Conservation (phyloP, 30 jellyfish, hydroid and myxozoan species). For the Nemopilema nomurai region DNA sequence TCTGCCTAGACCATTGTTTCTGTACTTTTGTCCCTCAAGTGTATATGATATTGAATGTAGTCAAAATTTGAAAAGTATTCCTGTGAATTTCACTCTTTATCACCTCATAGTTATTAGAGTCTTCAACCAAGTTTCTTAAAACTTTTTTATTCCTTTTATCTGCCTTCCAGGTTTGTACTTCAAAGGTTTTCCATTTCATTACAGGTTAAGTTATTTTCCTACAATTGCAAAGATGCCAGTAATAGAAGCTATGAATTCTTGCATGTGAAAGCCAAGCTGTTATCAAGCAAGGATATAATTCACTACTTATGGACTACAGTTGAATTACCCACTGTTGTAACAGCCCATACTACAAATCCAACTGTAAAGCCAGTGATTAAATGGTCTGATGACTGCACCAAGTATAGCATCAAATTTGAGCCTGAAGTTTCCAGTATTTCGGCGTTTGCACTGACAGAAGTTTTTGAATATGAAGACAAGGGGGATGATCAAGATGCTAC, state of each 20-base stretch:
- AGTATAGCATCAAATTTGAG: conserved; percentile 37
- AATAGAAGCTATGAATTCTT: conserved; percentile 17
- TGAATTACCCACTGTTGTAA: conserved; percentile 73
- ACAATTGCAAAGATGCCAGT: conserved; percentile 27
- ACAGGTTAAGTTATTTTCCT: conserved; percentile 32
- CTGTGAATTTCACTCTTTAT: too few relatives aligned
- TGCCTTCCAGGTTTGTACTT: too few relatives aligned
- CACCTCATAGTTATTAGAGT: too few relatives aligned
- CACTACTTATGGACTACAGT: conserved; percentile 85
- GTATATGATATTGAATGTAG: too few relatives aligned
- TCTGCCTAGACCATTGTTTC: too few relatives aligned
- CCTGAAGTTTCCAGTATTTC: conserved; percentile 58
- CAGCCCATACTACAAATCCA: conserved; percentile 61
- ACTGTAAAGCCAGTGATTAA: conserved; percentile 29
- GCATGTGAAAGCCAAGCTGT: conserved; percentile 61
- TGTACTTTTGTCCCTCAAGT: too few relatives aligned
- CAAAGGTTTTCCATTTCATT: too few relatives aligned
- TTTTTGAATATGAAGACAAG: conserved; percentile 59
- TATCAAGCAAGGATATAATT: conserved; percentile 52
- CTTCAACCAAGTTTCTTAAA: too few relatives aligned
- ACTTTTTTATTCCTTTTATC: too few relatives aligned
- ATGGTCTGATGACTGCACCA: conserved; percentile 38
- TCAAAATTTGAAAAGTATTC: too few relatives aligned
- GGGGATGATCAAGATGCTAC: conserved; percentile 74
- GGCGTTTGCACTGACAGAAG: conserved; percentile 62